Evolutionary conservation across 2,797 vertebrate genomes (phyloP).

Genomic region (Falco cherrug): DNA sequence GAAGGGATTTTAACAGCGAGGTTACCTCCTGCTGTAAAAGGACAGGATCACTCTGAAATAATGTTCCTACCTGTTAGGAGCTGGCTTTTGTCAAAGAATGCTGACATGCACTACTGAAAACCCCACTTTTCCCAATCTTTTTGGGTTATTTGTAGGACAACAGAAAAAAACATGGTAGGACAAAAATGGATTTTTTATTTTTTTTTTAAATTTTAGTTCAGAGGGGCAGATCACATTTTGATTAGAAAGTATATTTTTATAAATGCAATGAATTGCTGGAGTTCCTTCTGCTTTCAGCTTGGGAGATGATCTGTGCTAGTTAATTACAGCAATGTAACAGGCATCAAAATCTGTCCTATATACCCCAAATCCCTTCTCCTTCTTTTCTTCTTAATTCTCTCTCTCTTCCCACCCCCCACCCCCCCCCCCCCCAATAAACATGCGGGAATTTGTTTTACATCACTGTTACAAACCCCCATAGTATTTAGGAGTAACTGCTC

Average conservation of each 20-base stretch:
- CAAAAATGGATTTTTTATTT: neutral
- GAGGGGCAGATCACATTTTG: neutral
- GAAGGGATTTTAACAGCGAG: constrained; percentile 45
- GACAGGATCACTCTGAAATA: constrained; percentile 21
- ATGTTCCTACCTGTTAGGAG: constrained; percentile 2
- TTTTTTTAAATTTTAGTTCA: neutral
- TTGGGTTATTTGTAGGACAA: neutral
- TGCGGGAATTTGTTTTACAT: neutral
- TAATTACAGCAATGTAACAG: neutral
- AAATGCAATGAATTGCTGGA: neutral
- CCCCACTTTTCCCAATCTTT: neutral
- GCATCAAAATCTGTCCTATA: neutral
- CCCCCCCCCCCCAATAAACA: neutral
- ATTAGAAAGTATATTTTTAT: neutral
- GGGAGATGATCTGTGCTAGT: neutral
- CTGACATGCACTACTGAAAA: constrained; percentile 5
- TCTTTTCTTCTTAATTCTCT: neutral
- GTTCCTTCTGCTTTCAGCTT: neutral
- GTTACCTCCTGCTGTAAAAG: neutral
- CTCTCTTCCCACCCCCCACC: no score
- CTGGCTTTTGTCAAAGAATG: constrained; percentile 28
- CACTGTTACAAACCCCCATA: neutral
- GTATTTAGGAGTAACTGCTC: constrained; percentile 22
- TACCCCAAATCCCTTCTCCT: neutral
- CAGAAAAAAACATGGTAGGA: neutral